A percentile compares a stretch with the other conserved stretches of the same genome.
Conservation (phyloP, 2,888 invertebrate species). For the Amiota communis region DNA sequence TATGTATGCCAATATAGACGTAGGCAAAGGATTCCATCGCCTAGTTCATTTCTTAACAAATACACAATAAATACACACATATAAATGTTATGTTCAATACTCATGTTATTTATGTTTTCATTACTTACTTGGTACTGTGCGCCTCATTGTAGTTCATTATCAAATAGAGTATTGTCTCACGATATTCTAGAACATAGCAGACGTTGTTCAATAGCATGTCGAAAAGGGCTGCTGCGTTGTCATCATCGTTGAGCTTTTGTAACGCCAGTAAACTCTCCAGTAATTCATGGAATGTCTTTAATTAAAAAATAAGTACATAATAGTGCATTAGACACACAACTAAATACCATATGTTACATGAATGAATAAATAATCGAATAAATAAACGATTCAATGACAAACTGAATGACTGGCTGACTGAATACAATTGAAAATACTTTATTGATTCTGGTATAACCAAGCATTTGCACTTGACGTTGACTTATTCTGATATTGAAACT, state of each 20-base stretch:
- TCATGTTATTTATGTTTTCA: conserved; percentile 2
- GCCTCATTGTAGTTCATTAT: conserved; percentile 87
- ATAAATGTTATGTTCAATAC: background rate
- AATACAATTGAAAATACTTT: background rate
- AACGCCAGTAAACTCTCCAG: conserved; percentile 86
- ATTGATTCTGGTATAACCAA: background rate
- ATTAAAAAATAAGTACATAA: conserved; percentile 54
- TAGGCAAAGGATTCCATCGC: background rate
- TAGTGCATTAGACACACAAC: too few species aligned
- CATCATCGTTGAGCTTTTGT: conserved; percentile 82
- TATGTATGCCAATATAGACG: background rate
- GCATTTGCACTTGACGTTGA: background rate
- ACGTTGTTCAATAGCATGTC: conserved; percentile 91
- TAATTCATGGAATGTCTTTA: conserved; percentile 85
- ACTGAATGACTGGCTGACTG: background rate
- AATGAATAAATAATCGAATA: too few species aligned
- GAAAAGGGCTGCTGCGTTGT: conserved; percentile 83
- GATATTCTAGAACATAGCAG: conserved; percentile 94
- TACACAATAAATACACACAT: conserved; percentile 31
- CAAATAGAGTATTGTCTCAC: conserved; percentile 89
- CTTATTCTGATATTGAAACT: too few species aligned
- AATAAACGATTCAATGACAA: too few species aligned
- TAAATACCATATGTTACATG: too few species aligned
- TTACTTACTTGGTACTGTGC: conserved; percentile 86
- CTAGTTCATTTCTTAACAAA: conserved; percentile 32